A percentile compares a stretch with the other conserved stretches of the same genome.
phyloP scores from a whole-genome alignment of 2,888 invertebrate genomes.

The Aromia moschata region DNA sequence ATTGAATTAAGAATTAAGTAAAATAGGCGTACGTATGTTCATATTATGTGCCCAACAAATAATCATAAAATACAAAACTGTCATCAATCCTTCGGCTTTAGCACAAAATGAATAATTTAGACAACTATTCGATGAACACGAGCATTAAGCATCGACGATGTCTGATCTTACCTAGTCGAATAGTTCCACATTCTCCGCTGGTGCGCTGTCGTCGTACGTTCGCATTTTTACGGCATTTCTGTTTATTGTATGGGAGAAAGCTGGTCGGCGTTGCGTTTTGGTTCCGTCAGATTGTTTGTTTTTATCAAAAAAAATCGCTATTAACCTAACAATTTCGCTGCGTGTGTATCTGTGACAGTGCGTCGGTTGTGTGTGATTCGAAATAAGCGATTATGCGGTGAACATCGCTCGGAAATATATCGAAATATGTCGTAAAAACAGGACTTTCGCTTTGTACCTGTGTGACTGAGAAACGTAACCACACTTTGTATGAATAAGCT shows the following conservation, averaged over 20 bases:
- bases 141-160: slow-evolving; percentile 1
- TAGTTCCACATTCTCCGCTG: slow-evolving; percentile 46
- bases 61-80: too few relatives aligned
- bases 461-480: slow-evolving; percentile 40
- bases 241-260: slow-evolving; percentile 49
- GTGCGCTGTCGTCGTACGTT: slow-evolving; percentile 43
- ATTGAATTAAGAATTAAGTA: too few relatives aligned
- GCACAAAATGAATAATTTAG: too few relatives aligned
- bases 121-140: too few relatives aligned
- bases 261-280: slow-evolving; percentile 36
- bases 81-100: too few relatives aligned
- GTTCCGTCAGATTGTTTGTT: slow-evolving; percentile 45
- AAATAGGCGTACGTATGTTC: too few relatives aligned
- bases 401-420: slow-evolving; percentile 17
- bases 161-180: slow-evolving; percentile 23
- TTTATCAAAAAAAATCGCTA: slow-evolving; percentile 40
- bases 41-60: too few relatives aligned
- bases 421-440: slow-evolving; percentile 33
- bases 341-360: slow-evolving; percentile 9
- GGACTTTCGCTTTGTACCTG: slow-evolving; percentile 46
- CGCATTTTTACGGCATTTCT: slow-evolving; percentile 47
- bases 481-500: slow-evolving; percentile 38
- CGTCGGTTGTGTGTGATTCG: not conserved
- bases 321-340: slow-evolving; percentile 25
- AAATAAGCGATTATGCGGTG: not conserved